A percentile compares a stretch with the other conserved stretches of the same genome.
Evolutionary conservation across 2,888 invertebrate genomes (phyloP).

Genomic region (Mycalesis mineus): DNA sequence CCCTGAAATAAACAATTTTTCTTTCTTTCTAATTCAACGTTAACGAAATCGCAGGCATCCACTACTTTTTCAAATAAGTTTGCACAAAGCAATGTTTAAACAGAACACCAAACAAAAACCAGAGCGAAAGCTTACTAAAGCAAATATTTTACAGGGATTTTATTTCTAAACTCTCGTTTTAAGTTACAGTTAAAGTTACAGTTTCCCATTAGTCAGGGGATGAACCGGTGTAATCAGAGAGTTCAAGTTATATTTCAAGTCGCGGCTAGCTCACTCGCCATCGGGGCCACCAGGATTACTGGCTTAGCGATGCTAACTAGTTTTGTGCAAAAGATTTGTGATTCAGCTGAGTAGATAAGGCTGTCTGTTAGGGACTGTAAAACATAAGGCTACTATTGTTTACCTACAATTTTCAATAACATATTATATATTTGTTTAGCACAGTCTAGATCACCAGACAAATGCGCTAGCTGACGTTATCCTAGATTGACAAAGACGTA

Average conservation of each 20-base stretch:
- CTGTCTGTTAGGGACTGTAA: too few species aligned
- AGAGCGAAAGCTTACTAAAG: neutral
- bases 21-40: too few species aligned
- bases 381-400: too few species aligned
- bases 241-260: constrained; percentile 23
- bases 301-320: constrained; percentile 3
- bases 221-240: constrained; percentile 21
- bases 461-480: too few species aligned
- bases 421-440: too few species aligned
- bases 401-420: too few species aligned
- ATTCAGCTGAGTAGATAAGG: neutral
- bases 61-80: too few species aligned
- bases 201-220: constrained; percentile 11
- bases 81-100: too few species aligned
- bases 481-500: too few species aligned
- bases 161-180: constrained; percentile 2
- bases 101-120: neutral
- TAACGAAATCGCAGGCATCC: too few species aligned
- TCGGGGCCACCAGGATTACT: neutral
- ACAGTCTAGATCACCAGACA: too few species aligned
- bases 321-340: constrained; percentile 1
- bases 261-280: constrained; percentile 10
- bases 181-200: constrained; percentile 7
- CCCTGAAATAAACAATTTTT: too few species aligned
- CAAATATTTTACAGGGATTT: neutral